Evolutionary conservation across 2,888 invertebrate species (phyloP), one percentile per base, ranked within the genome.

Genomic region (Anthophora plumipes): DNA sequence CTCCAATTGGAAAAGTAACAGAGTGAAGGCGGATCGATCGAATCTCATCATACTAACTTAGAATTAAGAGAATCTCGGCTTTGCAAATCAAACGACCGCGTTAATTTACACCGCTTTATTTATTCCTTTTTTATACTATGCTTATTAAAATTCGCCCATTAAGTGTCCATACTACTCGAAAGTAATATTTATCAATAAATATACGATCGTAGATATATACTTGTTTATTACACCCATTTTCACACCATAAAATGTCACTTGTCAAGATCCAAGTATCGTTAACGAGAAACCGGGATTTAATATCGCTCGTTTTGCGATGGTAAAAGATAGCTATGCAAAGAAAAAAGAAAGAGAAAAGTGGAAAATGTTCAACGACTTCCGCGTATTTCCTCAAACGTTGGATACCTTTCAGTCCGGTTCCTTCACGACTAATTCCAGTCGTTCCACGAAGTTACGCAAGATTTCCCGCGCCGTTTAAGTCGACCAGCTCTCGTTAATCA

Each of bases 151-250:
- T 48, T 59, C 48, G 39, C 59, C 52, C 37, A 37, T 52, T 25
- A 20, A 31, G 31, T 4, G 31, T 48, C 20, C n/a, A 31, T n/a
- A 48, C 12, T 12, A 39, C 14, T 25, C 12, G 63, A 9, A 48
- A 20, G 41, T 12, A 12, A 52, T 64, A 55, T 67, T 41, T 25
- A 39, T 55, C 37, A 77, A 77, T 70, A 66, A 84, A 84, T 9
- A 37, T 69, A 61, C 31, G 14, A 64, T n/a, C 48, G 50, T 22
- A 55, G 11, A 50, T 64, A 61, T n/a, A 9, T 2, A 17, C 20
- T 9, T 4, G 37, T 55, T 50, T 60, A 60, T 71, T 64, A 17
- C 22, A 48, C 14, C 1, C n/a, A 17, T 48, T 22, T 8, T 14
- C 14, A 1, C 9, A 5, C 50, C 31, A 22, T 67, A 60, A 76